Conservation (phyloP, 2,797 vertebrate species). For the Picus viridis region DNA sequence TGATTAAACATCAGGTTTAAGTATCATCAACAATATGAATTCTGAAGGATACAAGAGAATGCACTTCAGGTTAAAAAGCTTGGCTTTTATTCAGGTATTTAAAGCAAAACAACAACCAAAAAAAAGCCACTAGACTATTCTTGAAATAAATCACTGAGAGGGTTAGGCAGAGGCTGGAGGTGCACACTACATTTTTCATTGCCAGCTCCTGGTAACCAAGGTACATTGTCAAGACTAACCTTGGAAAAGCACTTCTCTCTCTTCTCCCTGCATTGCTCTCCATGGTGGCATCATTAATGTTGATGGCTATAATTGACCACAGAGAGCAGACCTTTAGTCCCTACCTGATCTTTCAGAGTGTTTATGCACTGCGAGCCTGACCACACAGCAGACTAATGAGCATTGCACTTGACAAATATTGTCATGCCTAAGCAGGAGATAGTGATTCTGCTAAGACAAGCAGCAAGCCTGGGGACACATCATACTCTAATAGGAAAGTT, state of each 20-base stretch:
- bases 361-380: conserved; percentile 49
- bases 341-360: conserved; percentile 41
- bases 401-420: conserved; percentile 60
- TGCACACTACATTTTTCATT: conserved; percentile 16
- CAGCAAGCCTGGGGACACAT: not conserved
- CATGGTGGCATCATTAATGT: conserved; percentile 53
- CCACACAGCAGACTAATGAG: conserved; percentile 59
- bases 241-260: conserved; percentile 17
- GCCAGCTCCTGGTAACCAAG: conserved; percentile 22
- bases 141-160: conserved; percentile 54
- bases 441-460: conserved; percentile 35
- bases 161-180: conserved; percentile 31
- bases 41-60: conserved; percentile 48
- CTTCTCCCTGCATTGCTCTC: not conserved
- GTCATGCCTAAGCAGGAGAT: conserved; percentile 50
- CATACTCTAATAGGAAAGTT: not conserved
- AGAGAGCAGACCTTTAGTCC: conserved; percentile 58
- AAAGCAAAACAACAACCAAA: not conserved
- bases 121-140: conserved; percentile 28
- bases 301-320: conserved; percentile 61
- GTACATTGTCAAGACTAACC: conserved; percentile 27
- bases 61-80: conserved; percentile 60
- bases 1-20: conserved; percentile 55
- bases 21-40: conserved; percentile 27
- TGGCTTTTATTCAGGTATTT: conserved; percentile 34